Conservation (phyloP, 1,140 invertebrate genomes). For the Pteromalus puparum region DNA sequence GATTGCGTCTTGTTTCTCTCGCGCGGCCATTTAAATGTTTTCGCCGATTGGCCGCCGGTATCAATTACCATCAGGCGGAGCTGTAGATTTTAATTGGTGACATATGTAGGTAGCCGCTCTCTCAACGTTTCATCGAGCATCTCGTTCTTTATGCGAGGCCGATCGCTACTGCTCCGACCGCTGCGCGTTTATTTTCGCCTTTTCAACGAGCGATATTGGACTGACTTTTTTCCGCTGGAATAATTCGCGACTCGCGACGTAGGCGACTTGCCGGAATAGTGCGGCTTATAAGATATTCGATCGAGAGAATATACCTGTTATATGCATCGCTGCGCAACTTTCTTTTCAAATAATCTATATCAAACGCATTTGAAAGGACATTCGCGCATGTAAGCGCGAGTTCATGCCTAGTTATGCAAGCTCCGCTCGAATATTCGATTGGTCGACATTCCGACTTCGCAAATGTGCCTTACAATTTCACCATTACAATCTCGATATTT, state of each 20-base stretch:
- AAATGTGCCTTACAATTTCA: background rate
- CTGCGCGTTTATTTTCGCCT: too few relatives aligned
- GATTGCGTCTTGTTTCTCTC: conserved; percentile 6
- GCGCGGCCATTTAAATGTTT: conserved; percentile 4
- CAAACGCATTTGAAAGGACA: background rate
- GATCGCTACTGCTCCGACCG: too few relatives aligned
- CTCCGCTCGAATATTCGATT: background rate
- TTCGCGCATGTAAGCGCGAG: background rate
- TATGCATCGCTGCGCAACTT: background rate
- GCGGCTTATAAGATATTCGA: background rate
- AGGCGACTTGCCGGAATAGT: too few relatives aligned
- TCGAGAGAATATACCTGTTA: background rate
- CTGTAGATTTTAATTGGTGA: background rate
- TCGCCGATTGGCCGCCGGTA: background rate
- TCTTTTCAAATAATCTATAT: background rate
- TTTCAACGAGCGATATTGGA: too few relatives aligned
- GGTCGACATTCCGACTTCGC: background rate
- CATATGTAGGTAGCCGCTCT: background rate
- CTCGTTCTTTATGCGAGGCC: too few relatives aligned
- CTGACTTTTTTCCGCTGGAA: too few relatives aligned
- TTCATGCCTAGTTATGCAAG: background rate
- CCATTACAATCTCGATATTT: background rate
- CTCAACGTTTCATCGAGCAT: background rate
- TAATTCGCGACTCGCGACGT: too few relatives aligned
- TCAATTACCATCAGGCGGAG: conserved; percentile 2